phyloP scores from a whole-genome alignment of 2,797 vertebrate species.

The Poliocrania exsul region DNA sequence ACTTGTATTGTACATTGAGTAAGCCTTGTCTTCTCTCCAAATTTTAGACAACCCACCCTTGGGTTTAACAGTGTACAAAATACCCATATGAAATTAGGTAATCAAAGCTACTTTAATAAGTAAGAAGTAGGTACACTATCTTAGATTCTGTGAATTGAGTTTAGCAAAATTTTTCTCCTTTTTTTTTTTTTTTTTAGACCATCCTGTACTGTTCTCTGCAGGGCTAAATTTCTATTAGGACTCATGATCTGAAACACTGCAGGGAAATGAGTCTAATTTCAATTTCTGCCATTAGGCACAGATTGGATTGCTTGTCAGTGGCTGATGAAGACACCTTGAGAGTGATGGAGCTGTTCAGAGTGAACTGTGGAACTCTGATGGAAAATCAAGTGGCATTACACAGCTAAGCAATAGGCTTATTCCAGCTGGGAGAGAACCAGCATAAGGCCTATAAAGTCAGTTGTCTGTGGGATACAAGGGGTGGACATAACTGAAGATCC shows the following conservation, averaged over 20 bases:
- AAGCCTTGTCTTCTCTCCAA: background rate
- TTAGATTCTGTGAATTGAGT: background rate
- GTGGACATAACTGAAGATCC: background rate
- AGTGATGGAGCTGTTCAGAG: background rate
- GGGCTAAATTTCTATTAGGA: background rate
- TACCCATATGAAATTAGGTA: background rate
- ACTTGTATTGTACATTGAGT: background rate
- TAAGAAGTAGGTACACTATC: background rate
- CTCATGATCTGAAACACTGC: background rate
- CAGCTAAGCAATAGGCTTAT: background rate
- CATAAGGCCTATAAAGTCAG: background rate
- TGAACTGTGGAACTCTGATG: background rate
- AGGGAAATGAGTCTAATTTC: background rate
- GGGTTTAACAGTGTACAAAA: background rate
- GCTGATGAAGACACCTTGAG: background rate
- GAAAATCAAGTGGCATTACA: background rate
- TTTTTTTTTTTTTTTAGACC: background rate
- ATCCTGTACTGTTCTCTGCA: background rate
- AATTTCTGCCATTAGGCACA: background rate
- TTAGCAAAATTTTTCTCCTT: background rate
- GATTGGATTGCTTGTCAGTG: background rate
- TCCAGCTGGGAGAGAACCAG: background rate
- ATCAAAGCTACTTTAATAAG: background rate
- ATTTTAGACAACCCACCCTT: background rate
- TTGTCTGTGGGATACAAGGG: background rate